Percentiles rank a stretch among this genome's conserved stretches.
Conservation (phyloP, 1,140 invertebrate species). For the Trichonephila clavipes region DNA sequence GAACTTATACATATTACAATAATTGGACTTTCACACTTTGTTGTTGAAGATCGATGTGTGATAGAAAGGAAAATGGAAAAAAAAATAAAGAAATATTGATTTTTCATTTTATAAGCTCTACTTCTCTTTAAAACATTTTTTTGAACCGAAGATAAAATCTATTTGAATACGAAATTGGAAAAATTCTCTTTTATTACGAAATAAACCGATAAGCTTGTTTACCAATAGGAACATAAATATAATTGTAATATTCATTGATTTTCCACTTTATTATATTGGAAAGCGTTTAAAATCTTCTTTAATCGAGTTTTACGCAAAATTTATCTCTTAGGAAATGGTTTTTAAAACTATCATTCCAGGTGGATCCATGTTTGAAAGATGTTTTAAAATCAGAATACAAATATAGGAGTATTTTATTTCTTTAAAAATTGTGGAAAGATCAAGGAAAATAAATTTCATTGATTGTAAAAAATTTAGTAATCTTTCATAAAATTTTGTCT, state of each 20-base stretch:
- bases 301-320: background rate
- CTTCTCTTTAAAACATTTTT: background rate
- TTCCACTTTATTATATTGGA: conserved; percentile 36
- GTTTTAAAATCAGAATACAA: too few relatives aligned
- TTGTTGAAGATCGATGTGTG: conserved; percentile 40
- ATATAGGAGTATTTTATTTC: too few relatives aligned
- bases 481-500: too few relatives aligned
- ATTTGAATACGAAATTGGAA: conserved; percentile 24
- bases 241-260: conserved; percentile 45
- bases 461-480: too few relatives aligned
- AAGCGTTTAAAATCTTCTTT: conserved; percentile 24
- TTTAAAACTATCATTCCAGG: background rate
- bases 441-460: too few relatives aligned
- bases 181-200: background rate
- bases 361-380: too few relatives aligned
- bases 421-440: too few relatives aligned
- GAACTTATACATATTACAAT: conserved; percentile 65
- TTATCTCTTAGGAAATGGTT: conserved; percentile 51
- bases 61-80: conserved; percentile 1
- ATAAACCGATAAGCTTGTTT: conserved; percentile 23
- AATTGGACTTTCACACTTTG: conserved; percentile 58
- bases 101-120: conserved; percentile 15
- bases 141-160: background rate
- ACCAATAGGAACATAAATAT: conserved; percentile 9
- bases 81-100: conserved; percentile 34